Conservation (phyloP, 2,113 vertebrate genomes). For the Embiotoca jacksoni region DNA sequence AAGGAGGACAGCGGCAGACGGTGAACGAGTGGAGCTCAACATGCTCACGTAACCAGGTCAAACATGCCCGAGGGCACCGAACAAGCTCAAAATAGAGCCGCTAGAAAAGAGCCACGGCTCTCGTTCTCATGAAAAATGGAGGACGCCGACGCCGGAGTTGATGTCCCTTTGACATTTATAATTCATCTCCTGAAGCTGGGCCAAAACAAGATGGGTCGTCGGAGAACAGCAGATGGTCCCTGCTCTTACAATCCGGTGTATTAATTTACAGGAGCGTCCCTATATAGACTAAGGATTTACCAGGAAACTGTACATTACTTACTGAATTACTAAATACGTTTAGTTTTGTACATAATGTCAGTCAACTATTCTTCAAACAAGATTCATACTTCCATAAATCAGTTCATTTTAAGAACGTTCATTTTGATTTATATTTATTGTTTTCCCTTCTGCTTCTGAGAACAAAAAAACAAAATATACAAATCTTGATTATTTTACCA, state of each 20-base stretch:
- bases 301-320: background rate
- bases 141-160: conserved; percentile 19
- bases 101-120: conserved; percentile 7
- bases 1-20: conserved; percentile 20
- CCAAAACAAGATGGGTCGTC: conserved; percentile 19
- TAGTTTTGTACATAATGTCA: too few relatives aligned
- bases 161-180: conserved; percentile 62
- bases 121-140: conserved; percentile 69
- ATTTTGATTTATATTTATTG: too few relatives aligned
- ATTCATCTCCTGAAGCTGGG: conserved; percentile 51
- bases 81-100: conserved; percentile 45
- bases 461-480: too few relatives aligned
- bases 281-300: background rate
- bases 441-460: too few relatives aligned
- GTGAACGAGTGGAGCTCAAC: background rate
- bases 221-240: conserved; percentile 32
- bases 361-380: too few relatives aligned
- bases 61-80: background rate
- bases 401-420: too few relatives aligned
- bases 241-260: conserved; percentile 17
- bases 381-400: too few relatives aligned
- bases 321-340: too few relatives aligned
- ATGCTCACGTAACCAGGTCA: conserved; percentile 9
- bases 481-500: too few relatives aligned
- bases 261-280: background rate